Evolutionary conservation across 2,888 invertebrate genomes (phyloP).

Genomic region (Xylota sylvarum): DNA sequence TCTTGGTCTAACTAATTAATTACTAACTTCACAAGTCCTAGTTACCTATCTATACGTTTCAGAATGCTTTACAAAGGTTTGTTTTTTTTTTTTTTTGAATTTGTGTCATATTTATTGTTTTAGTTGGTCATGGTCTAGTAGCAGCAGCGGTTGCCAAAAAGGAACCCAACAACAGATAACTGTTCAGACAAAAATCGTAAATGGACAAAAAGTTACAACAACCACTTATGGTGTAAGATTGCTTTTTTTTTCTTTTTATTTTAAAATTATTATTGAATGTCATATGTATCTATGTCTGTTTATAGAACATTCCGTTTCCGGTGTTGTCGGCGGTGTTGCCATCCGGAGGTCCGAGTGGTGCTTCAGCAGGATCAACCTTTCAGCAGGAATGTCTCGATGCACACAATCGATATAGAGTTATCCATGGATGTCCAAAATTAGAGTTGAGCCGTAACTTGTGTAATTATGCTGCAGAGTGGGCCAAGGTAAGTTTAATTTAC

Average conservation of each 20-base stretch:
- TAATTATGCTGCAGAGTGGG: slow-evolving; percentile 90
- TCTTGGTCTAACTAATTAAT: too few relatives aligned
- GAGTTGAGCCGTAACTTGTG: slow-evolving; percentile 88
- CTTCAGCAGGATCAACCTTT: slow-evolving; percentile 39
- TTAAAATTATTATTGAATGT: too few relatives aligned
- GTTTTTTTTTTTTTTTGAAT: background rate
- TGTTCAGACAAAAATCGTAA: slow-evolving; percentile 12
- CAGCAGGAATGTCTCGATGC: slow-evolving; percentile 77
- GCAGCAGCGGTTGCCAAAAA: background rate
- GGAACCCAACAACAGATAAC: background rate
- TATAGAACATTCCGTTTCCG: too few relatives aligned
- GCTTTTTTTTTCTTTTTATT: too few relatives aligned
- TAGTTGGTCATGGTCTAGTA: slow-evolving; percentile 23
- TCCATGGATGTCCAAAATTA: slow-evolving; percentile 89
- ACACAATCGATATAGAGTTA: slow-evolving; percentile 90
- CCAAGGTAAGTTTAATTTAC: too few relatives aligned
- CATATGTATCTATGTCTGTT: too few relatives aligned
- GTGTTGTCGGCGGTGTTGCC: too few relatives aligned
- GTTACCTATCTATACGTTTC: too few relatives aligned
- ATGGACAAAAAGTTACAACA: slow-evolving; percentile 10
- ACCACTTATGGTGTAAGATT: slow-evolving; percentile 35
- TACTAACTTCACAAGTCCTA: too few relatives aligned
- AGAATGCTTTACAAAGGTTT: background rate
- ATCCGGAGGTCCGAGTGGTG: too few relatives aligned
- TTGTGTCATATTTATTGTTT: background rate